Percentiles rank a stretch among this genome's conserved stretches.
These are phyloP conservation scores for Tenodera sinensis DNA, from an alignment of 2,888 invertebrate species.

Conservation along the genomic window DNA sequence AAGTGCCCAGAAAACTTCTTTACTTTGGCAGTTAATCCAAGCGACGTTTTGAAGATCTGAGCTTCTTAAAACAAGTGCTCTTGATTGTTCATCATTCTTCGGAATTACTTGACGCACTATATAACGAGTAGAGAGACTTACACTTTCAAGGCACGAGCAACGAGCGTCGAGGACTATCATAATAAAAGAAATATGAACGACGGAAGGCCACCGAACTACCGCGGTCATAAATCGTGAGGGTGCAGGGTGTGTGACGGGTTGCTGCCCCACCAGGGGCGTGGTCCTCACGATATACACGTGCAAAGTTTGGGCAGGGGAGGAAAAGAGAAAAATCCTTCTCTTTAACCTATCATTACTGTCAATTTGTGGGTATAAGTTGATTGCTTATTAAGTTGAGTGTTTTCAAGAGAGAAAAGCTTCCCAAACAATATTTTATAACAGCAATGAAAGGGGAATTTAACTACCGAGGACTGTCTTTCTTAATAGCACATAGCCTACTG, in stretches of 20 bases:
- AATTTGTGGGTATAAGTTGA: not conserved
- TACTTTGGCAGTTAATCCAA: no score
- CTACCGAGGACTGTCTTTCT: not conserved
- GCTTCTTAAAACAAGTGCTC: no score
- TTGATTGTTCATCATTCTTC: no score
- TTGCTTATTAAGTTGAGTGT: not conserved
- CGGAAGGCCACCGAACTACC: not conserved
- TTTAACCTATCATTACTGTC: not conserved
- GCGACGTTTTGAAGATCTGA: no score
- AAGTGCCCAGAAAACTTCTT: no score
- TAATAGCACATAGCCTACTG: not conserved
- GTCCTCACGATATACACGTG: not conserved
- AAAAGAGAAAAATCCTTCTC: not conserved
- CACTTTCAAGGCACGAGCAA: slow-evolving; percentile 21
- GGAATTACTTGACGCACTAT: not conserved
- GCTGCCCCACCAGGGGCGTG: not conserved
- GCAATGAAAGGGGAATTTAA: not conserved
- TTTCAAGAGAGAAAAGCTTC: not conserved
- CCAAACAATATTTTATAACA: not conserved
- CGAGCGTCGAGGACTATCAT: slow-evolving; percentile 12
- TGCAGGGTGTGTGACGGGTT: not conserved
- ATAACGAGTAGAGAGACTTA: not conserved
- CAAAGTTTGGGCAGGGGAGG: not conserved
- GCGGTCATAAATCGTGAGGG: slow-evolving; percentile 14
- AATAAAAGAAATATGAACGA: slow-evolving; percentile 25